phyloP scores from a whole-genome alignment of 2,797 vertebrate species.

The Clamator glandarius region DNA sequence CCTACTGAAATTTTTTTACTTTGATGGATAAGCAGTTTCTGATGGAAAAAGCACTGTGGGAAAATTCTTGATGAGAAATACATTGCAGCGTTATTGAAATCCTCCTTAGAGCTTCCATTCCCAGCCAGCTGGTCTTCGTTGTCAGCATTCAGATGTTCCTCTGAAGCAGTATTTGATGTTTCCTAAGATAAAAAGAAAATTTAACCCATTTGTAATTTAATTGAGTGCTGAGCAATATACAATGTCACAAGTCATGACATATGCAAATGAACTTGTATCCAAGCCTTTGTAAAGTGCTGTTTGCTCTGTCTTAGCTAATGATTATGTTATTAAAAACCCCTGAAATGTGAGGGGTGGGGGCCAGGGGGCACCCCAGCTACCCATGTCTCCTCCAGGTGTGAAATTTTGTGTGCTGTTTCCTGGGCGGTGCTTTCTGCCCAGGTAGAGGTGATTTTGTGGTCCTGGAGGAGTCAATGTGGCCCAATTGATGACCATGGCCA shows the following conservation, averaged over 20 bases:
- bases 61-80: background rate
- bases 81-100: background rate
- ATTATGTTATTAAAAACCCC: background rate
- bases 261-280: background rate
- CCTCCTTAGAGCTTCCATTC: background rate
- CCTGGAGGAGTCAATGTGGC: background rate
- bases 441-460: fast-evolving
- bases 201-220: background rate
- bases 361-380: background rate
- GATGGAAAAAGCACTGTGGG: background rate
- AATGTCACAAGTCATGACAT: background rate
- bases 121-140: background rate
- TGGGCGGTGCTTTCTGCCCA: background rate
- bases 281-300: fast-evolving
- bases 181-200: background rate
- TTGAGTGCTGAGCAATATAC: background rate
- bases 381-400: fast-evolving
- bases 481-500: fast-evolving
- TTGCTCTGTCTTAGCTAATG: background rate
- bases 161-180: background rate
- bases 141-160: background rate
- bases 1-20: background rate
- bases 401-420: background rate
- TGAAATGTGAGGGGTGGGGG: background rate
- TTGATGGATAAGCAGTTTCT: background rate